Base-by-base conservation (phyloP, 1,140 invertebrate species). In the Monomorium pharaonis region DNA sequence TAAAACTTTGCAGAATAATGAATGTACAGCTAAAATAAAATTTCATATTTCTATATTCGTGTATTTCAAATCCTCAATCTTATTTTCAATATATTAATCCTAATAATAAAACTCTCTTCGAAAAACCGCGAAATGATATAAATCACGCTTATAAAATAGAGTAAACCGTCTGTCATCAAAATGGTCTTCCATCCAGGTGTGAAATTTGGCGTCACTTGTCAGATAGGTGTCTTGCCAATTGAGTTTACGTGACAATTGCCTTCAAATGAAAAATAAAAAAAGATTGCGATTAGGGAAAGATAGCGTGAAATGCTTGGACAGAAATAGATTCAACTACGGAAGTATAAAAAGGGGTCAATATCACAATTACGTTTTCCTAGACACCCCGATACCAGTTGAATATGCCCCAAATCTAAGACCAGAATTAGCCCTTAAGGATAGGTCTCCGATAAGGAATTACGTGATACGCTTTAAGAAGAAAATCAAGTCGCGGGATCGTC, bases 1-100 rank as follows among this genome's bases (percentile, higher is more conserved):
- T 51, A 37, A 67, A 10, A 67, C 9, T 65, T 67, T 10, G 3
- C 54, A 1, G 4, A 80, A 80, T 80, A 80, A 54, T 42, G 3
- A 2, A 30, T 69, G 30, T 69, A 27, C 14, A 80, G 16, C 76
- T 42, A 65, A 80, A 80, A 80, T 69, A 80, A 80, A 51, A 21
- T 80, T 51, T 12, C 21, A 37, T 14, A 69, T 51, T 69, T 80
- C 42, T 80, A 80, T 80, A 80, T 54, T 80, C 24, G 14, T 76
- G 37, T n/a, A 49, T 3, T 58, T 18, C 24, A 80, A 80, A 54
- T 49, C 30, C 49, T 49, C 16, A 78, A 65, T 65, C 18, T 51
- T 14, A 0, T 80, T 80, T 51, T 49, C 30, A 33, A 33, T 51
- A 54, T 69, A 54, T 69, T 49, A 51, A 18, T 12, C 51, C n/a